A percentile compares a stretch with the other conserved stretches of the same genome.
Evolutionary conservation across 2,888 invertebrate species (phyloP).

Genomic region (Disparrhopalites patrizii): DNA sequence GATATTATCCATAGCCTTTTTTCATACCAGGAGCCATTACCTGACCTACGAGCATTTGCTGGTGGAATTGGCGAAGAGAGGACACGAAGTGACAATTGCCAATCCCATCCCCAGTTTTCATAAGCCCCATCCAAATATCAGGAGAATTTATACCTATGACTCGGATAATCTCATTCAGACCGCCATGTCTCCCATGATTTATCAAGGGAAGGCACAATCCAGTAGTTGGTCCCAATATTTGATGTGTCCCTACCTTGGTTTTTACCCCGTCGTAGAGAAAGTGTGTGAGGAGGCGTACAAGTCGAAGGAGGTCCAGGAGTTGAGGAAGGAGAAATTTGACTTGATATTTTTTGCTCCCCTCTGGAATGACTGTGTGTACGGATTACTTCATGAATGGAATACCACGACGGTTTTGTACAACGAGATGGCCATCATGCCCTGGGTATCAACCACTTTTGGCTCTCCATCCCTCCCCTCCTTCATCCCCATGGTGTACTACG

Average conservation of each 20-base stretch:
- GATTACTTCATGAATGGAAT: conserved; percentile 56
- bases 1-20: not conserved
- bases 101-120: not conserved
- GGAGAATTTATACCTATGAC: not conserved
- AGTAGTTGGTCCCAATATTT: not conserved
- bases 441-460: not conserved
- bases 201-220: not conserved
- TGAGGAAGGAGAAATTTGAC: conserved; percentile 41
- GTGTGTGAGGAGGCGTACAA: not conserved
- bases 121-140: not conserved
- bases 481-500: conserved; percentile 1
- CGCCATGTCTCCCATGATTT: not conserved
- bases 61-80: not conserved
- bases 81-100: not conserved
- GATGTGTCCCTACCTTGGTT: not conserved
- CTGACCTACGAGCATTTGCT: not conserved
- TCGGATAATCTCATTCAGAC: not conserved
- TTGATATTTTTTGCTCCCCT: conserved; percentile 50
- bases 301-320: not conserved
- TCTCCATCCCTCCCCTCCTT: not conserved
- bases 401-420: conserved; percentile 39
- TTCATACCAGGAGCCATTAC: not conserved
- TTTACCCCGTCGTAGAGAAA: not conserved
- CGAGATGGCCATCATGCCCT: conserved; percentile 17
- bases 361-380: conserved; percentile 53